These are phyloP conservation scores for Drosophila varians DNA, from an alignment of 1,140 invertebrate species.

Conservation along the genomic window DNA sequence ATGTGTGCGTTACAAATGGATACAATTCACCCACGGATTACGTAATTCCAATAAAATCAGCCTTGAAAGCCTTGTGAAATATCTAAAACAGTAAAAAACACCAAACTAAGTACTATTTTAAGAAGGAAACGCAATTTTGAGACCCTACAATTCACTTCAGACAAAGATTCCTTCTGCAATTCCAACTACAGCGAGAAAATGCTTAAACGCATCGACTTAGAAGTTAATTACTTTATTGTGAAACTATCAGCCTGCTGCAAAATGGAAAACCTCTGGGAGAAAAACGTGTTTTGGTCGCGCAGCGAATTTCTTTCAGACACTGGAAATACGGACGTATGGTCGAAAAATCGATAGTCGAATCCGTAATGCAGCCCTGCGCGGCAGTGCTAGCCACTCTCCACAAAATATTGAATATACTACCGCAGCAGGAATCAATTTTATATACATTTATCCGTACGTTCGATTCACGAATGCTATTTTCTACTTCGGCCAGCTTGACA, in stretches of 20 bases:
- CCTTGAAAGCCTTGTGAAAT: constrained; percentile 6
- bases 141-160: constrained; percentile 31
- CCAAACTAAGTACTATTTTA: constrained; percentile 14
- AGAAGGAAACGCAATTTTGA: background rate
- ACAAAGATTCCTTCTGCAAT: constrained; percentile 2
- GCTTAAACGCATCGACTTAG: background rate
- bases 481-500: constrained; percentile 1
- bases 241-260: background rate
- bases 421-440: background rate
- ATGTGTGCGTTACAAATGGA: constrained; percentile 24
- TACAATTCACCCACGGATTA: constrained; percentile 32
- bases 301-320: constrained; percentile 12
- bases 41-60: constrained; percentile 32
- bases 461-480: constrained; percentile 22
- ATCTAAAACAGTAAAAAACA: constrained; percentile 31
- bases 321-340: constrained; percentile 18
- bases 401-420: background rate
- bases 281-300: constrained; percentile 34
- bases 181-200: background rate
- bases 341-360: constrained; percentile 26
- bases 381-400: constrained; percentile 20
- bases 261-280: background rate
- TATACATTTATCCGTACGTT: constrained; percentile 1
- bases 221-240: constrained; percentile 11
- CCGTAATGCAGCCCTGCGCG: constrained; percentile 8